Percentiles rank a stretch among this genome's conserved stretches.
Evolutionary conservation across 2,888 invertebrate genomes (phyloP).

Genomic region (Piscicola geometra): DNA sequence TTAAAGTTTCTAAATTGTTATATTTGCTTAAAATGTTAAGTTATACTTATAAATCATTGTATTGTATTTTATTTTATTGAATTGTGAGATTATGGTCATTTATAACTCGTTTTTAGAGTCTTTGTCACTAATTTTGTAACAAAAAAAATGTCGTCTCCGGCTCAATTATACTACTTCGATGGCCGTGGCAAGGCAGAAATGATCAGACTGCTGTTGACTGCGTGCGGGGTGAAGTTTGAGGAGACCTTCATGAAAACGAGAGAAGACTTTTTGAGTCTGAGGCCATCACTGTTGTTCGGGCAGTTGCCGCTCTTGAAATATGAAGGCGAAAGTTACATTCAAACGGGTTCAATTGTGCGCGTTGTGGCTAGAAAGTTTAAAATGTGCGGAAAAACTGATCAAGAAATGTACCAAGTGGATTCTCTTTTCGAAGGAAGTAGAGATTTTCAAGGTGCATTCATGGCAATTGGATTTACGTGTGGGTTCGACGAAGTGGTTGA

Average conservation of each 20-base stretch:
- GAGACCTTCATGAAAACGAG: slow-evolving; percentile 14
- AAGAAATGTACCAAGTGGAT: slow-evolving; percentile 31
- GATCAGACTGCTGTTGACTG: slow-evolving; percentile 29
- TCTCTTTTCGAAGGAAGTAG: slow-evolving; percentile 30
- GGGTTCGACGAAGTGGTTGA: slow-evolving; percentile 24
- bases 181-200: slow-evolving; percentile 35
- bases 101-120: too few species aligned
- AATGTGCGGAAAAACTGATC: slow-evolving; percentile 24
- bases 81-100: too few species aligned
- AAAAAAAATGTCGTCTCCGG: slow-evolving; percentile 18
- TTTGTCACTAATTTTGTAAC: too few species aligned
- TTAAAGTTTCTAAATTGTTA: too few species aligned
- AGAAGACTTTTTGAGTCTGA: slow-evolving; percentile 28
- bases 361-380: slow-evolving; percentile 25
- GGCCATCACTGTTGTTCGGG: slow-evolving; percentile 20
- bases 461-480: slow-evolving; percentile 19
- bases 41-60: too few species aligned
- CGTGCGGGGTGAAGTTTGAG: slow-evolving; percentile 28
- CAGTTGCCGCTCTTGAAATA: slow-evolving; percentile 34
- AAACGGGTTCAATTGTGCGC: slow-evolving; percentile 30
- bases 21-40: too few species aligned
- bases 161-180: slow-evolving; percentile 33
- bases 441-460: slow-evolving; percentile 22
- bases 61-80: too few species aligned
- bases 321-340: slow-evolving; percentile 25